Conservation (phyloP, 2,888 invertebrate species). For the Morpho achilles region DNA sequence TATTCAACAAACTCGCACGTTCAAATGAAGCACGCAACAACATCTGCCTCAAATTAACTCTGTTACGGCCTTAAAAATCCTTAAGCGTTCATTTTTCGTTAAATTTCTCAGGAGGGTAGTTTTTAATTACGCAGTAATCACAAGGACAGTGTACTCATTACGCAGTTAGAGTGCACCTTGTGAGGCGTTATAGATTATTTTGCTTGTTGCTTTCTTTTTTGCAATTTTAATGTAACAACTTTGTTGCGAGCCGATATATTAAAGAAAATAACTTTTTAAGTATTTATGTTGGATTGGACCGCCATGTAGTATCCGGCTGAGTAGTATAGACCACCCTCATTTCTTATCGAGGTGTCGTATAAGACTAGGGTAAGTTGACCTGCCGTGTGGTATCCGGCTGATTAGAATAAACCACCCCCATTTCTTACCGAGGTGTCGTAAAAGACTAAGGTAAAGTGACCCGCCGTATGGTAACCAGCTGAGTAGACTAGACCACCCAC, state of each 20-base stretch:
- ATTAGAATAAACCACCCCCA: too few relatives aligned
- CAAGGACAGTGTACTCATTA: conserved; percentile 2
- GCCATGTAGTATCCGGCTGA: too few relatives aligned
- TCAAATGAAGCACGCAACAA: conserved; percentile 39
- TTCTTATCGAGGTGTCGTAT: too few relatives aligned
- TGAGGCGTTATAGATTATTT: conserved; percentile 11
- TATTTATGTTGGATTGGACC: too few relatives aligned
- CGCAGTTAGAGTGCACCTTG: conserved; percentile 18
- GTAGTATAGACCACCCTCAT: too few relatives aligned
- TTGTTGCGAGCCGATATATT: not conserved
- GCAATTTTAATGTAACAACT: not conserved
- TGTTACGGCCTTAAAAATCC: conserved; percentile 53
- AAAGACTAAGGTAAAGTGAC: too few relatives aligned
- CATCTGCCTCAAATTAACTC: conserved; percentile 51
- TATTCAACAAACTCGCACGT: conserved; percentile 14
- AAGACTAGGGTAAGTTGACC: too few relatives aligned
- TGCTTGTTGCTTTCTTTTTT: conserved; percentile 11
- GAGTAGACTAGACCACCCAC: too few relatives aligned
- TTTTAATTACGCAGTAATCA: conserved; percentile 39
- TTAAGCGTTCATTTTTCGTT: conserved; percentile 45
- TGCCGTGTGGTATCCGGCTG: too few relatives aligned
- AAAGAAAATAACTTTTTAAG: too few relatives aligned
- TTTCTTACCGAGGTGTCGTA: too few relatives aligned
- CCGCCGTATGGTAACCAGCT: too few relatives aligned
- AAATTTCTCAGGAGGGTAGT: conserved; percentile 38